Conservation (phyloP, 2,113 vertebrate genomes). For the Datnioides undecimradiatus region DNA sequence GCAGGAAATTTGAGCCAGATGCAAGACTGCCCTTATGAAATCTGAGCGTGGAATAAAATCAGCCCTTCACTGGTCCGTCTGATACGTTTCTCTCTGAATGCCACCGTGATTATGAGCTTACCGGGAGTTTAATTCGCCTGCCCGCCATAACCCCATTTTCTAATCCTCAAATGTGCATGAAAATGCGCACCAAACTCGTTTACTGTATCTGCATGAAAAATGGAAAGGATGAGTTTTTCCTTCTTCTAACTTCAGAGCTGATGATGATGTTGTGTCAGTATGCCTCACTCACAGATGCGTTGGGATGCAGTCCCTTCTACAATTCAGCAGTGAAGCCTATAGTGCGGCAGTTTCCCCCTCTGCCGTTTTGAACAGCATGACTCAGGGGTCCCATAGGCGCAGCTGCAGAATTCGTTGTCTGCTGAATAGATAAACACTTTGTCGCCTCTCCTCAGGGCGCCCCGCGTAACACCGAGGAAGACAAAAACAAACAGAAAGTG, state of each 20-base stretch:
- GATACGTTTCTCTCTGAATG: conserved; percentile 51
- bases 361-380: conserved; percentile 38
- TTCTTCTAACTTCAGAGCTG: not conserved
- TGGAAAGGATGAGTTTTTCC: not conserved
- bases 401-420: conserved; percentile 50
- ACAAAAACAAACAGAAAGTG: conserved; percentile 62
- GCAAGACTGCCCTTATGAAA: conserved; percentile 28
- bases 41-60: conserved; percentile 22
- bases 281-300: conserved; percentile 12
- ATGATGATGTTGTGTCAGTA: conserved; percentile 19
- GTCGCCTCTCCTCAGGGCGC: conserved; percentile 39
- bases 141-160: conserved; percentile 25
- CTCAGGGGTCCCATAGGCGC: conserved; percentile 59
- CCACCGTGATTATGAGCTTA: conserved; percentile 72
- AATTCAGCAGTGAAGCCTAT: not conserved
- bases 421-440: conserved; percentile 55
- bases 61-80: conserved; percentile 16
- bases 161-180: conserved; percentile 58
- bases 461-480: conserved; percentile 33
- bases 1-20: conserved; percentile 42
- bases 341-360: not conserved
- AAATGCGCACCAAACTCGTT: conserved; percentile 22
- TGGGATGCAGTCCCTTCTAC: not conserved
- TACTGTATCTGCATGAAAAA: not conserved
- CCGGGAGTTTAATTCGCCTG: conserved; percentile 62